Conservation (phyloP, 2,113 vertebrate genomes). For the Perognathus longimembris region DNA sequence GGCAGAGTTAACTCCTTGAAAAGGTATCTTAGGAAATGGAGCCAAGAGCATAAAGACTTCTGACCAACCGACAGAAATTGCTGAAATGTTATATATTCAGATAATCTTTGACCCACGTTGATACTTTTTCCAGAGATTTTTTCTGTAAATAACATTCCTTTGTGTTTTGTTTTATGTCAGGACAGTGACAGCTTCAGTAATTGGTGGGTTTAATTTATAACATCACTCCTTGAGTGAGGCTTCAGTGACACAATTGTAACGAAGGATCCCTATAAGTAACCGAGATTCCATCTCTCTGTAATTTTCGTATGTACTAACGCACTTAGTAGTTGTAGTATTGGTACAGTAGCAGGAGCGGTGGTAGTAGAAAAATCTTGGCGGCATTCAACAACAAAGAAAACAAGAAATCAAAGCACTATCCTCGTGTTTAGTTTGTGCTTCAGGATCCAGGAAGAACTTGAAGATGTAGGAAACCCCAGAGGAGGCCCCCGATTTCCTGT, state of each 20-base stretch:
- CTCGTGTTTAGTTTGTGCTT: too few species aligned
- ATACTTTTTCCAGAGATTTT: neutral
- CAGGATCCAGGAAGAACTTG: too few species aligned
- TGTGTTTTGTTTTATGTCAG: neutral
- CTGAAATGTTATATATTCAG: constrained; percentile 21
- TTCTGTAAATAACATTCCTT: neutral
- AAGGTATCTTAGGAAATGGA: neutral
- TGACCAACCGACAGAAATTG: neutral
- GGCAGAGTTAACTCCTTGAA: neutral
- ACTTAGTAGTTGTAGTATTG: neutral
- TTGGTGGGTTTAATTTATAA: neutral
- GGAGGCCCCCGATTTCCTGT: neutral
- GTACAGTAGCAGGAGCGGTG: too few species aligned
- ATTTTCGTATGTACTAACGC: constrained; percentile 7
- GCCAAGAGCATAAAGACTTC: neutral
- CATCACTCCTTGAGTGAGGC: neutral
- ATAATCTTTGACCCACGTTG: neutral
- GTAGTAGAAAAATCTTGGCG: neutral
- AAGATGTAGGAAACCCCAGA: neutral
- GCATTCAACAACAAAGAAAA: neutral
- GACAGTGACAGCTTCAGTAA: neutral
- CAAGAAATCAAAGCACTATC: neutral
- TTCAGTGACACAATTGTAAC: neutral
- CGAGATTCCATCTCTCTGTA: neutral
- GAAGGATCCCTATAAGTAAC: neutral